A percentile compares a stretch with the other conserved stretches of the same genome.
These are phyloP conservation scores for Crotalus helleri DNA, from an alignment of 2,113 vertebrate species.

Conservation along the genomic window DNA sequence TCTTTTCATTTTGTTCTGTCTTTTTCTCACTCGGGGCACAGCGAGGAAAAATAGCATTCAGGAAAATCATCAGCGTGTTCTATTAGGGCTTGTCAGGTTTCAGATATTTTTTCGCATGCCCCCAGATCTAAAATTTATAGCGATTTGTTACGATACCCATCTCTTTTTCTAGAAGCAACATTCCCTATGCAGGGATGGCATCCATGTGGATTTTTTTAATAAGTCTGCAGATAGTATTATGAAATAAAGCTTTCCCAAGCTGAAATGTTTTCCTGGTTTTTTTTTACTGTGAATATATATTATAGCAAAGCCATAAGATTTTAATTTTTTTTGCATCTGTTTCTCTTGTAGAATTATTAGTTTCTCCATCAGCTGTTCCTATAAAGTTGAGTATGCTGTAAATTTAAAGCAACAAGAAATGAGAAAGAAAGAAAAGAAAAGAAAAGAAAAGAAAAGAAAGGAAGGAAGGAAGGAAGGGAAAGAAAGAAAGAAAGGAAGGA, in stretches of 20 bases:
- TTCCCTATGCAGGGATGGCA: conserved; percentile 24
- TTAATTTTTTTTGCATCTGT: background rate
- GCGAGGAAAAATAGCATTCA: conserved; percentile 56
- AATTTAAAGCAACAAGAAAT: background rate
- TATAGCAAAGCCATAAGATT: background rate
- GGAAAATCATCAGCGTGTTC: conserved; percentile 57
- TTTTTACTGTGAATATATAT: background rate
- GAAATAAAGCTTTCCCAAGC: conserved; percentile 26
- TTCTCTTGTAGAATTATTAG: conserved; percentile 20
- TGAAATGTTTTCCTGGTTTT: conserved; percentile 28
- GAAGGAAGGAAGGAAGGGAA: too few species aligned
- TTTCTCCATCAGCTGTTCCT: conserved; percentile 11
- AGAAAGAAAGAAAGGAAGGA: too few species aligned
- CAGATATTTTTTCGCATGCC: conserved; percentile 38
- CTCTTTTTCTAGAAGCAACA: background rate
- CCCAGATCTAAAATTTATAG: conserved; percentile 18
- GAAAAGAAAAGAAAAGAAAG: too few species aligned
- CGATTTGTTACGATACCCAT: conserved; percentile 9
- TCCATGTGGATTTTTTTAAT: conserved; percentile 21
- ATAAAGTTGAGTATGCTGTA: conserved; percentile 32
- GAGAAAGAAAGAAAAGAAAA: background rate
- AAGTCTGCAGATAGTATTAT: conserved; percentile 2
- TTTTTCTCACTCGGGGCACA: conserved; percentile 45
- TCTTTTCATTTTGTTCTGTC: conserved; percentile 2
- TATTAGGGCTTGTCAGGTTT: conserved; percentile 42